These are phyloP conservation scores for Chloromyia formosa DNA, from an alignment of 2,888 invertebrate species.

Conservation along the genomic window DNA sequence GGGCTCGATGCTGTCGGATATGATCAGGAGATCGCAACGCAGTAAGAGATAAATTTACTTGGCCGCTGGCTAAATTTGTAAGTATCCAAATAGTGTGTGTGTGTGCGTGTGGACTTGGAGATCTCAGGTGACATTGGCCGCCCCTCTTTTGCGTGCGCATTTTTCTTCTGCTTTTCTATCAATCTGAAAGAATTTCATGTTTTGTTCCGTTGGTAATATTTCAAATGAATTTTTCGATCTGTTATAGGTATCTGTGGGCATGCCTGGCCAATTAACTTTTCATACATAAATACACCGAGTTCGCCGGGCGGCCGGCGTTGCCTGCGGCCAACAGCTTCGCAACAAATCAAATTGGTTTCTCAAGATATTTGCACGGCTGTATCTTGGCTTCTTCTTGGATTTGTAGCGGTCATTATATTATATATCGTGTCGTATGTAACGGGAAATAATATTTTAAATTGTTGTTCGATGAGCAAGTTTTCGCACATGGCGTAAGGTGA, in stretches of 20 bases:
- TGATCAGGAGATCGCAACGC: too few species aligned
- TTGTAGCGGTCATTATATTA: constrained; percentile 12
- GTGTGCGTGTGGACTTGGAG: too few species aligned
- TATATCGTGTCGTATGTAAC: constrained; percentile 12
- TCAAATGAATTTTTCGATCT: constrained; percentile 1
- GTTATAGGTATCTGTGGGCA: neutral
- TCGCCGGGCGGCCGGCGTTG: neutral
- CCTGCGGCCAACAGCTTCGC: neutral
- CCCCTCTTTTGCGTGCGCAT: neutral
- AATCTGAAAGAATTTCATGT: constrained; percentile 6
- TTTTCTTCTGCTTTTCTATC: neutral
- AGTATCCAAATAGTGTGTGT: neutral
- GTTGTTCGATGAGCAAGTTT: neutral
- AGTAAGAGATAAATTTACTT: neutral
- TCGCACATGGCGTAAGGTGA: neutral
- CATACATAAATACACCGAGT: neutral
- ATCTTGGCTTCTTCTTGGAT: neutral
- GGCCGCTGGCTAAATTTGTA: neutral
- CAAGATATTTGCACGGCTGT: too few species aligned
- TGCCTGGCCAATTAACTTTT: neutral
- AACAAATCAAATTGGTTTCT: neutral
- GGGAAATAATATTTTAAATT: constrained; percentile 14
- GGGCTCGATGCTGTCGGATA: neutral
- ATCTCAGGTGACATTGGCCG: constrained; percentile 26
- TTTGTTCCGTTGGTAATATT: neutral